Evolutionary conservation across 2,797 vertebrate species (phyloP).

Genomic region (Erethizon dorsatum): DNA sequence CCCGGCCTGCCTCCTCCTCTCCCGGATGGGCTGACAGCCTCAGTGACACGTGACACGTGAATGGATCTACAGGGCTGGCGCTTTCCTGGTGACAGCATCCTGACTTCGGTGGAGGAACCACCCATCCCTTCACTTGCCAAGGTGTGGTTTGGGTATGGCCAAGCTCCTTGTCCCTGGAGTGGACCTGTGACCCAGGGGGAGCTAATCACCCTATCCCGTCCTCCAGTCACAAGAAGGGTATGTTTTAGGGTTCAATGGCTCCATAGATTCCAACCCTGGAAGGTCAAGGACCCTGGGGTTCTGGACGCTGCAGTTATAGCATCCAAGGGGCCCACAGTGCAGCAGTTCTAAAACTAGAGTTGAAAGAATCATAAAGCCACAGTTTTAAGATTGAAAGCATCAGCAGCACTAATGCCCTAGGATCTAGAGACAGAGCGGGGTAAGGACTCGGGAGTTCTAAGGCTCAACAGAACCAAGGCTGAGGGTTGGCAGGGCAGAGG

Average conservation of each 20-base stretch:
- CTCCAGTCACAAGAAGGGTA: background rate
- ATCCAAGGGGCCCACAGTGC: background rate
- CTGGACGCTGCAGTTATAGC: background rate
- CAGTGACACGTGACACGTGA: background rate
- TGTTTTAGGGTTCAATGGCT: background rate
- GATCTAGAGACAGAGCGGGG: background rate
- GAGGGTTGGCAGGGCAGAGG: background rate
- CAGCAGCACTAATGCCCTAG: too few relatives aligned
- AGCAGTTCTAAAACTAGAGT: background rate
- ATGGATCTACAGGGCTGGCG: background rate
- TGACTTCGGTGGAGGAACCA: background rate
- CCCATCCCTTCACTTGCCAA: background rate
- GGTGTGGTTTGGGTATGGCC: background rate
- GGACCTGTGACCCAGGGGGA: background rate
- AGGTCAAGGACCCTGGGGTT: background rate
- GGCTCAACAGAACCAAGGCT: background rate
- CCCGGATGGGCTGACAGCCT: background rate
- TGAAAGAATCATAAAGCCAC: background rate
- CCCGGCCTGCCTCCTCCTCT: background rate
- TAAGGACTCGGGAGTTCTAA: background rate
- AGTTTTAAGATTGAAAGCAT: background rate
- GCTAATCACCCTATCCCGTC: background rate
- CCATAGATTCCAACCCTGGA: background rate
- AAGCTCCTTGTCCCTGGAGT: background rate
- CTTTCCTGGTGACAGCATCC: background rate